Percentiles rank a stretch among this genome's conserved stretches.
phyloP scores from a whole-genome alignment of 2,888 invertebrate species.

The Archips crataeganus region DNA sequence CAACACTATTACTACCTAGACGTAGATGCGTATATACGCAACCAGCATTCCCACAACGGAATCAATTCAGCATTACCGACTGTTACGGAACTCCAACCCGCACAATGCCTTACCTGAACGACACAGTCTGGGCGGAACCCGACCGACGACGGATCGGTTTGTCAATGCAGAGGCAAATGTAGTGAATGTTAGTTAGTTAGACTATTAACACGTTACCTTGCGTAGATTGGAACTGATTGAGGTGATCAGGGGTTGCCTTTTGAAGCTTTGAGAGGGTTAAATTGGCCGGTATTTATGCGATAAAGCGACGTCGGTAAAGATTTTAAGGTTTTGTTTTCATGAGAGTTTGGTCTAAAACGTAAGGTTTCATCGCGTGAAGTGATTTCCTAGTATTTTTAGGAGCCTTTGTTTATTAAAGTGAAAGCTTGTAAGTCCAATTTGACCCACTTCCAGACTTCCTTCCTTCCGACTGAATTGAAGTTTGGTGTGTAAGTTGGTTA shows the following conservation, averaged over 20 bases:
- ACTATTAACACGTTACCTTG: slow-evolving; percentile 11
- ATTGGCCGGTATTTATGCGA: background rate
- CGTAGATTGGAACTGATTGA: background rate
- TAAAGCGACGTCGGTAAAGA: no score
- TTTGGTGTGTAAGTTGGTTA: no score
- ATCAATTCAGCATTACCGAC: slow-evolving; percentile 33
- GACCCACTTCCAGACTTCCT: no score
- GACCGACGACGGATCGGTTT: slow-evolving; percentile 20
- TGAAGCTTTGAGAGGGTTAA: background rate
- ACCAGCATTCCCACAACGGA: slow-evolving; percentile 21
- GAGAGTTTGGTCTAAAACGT: no score
- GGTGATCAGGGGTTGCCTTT: background rate
- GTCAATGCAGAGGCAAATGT: slow-evolving; percentile 15
- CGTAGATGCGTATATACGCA: slow-evolving; percentile 11
- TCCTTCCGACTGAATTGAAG: no score
- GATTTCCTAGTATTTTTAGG: no score
- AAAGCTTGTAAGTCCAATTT: no score
- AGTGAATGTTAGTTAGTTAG: slow-evolving; percentile 7
- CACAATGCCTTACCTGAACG: slow-evolving; percentile 42
- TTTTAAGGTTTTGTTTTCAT: no score
- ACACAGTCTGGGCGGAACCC: slow-evolving; percentile 53
- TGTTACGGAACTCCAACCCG: slow-evolving; percentile 23
- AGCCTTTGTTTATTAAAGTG: no score
- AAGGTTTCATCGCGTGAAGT: no score
- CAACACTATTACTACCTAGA: background rate